Conservation (phyloP, 2,888 invertebrate species). For the Gortyna flavago region DNA sequence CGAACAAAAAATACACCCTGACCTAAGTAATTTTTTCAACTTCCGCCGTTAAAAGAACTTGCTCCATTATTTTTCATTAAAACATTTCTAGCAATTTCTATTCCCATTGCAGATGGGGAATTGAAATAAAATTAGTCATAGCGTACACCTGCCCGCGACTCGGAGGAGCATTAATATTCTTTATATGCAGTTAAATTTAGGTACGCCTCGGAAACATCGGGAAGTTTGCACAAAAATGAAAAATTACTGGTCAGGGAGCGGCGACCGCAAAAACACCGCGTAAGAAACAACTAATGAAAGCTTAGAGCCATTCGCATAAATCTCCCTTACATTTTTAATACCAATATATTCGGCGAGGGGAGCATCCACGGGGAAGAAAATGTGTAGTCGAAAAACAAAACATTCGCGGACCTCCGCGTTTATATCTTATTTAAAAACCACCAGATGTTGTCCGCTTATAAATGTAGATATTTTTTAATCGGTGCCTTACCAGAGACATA, state of each 20-base stretch:
- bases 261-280: constrained; percentile 88
- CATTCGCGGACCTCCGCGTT: constrained; percentile 86
- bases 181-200: constrained; percentile 89
- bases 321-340: constrained; percentile 90
- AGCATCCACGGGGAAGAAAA: constrained; percentile 82
- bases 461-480: constrained; percentile 89
- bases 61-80: constrained; percentile 80
- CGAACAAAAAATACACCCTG: constrained; percentile 53
- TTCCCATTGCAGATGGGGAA: constrained; percentile 81
- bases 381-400: constrained; percentile 84
- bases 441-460: constrained; percentile 88
- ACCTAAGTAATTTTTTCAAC: constrained; percentile 50
- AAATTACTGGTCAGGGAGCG: constrained; percentile 90
- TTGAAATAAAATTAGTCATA: constrained; percentile 87
- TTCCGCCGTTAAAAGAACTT: constrained; percentile 63
- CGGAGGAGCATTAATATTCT: constrained; percentile 87
- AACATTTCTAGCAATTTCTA: constrained; percentile 78
- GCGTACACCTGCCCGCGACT: constrained; percentile 85
- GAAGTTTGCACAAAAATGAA: constrained; percentile 89
- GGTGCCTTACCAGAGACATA: constrained; percentile 89
- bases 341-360: constrained; percentile 89
- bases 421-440: constrained; percentile 90
- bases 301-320: constrained; percentile 90
- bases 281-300: constrained; percentile 90
- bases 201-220: constrained; percentile 82